phyloP scores from a whole-genome alignment of 1,140 invertebrate genomes.

The Campoletis sonorensis region DNA sequence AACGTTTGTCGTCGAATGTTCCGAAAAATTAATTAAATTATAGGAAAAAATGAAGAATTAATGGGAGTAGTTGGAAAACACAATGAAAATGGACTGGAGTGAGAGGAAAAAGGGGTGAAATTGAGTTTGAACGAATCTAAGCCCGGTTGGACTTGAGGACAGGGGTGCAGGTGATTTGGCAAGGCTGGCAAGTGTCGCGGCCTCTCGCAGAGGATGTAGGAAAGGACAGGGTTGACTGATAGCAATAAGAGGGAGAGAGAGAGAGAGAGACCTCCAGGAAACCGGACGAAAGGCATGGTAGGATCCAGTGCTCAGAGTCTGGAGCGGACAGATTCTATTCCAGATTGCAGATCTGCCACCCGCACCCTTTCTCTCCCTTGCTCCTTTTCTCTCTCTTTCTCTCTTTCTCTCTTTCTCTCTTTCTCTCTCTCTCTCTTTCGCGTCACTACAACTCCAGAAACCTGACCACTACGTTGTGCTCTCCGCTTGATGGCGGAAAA shows the following conservation, averaged over 20 bases:
- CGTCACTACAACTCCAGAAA: conserved; percentile 31
- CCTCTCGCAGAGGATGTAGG: not conserved
- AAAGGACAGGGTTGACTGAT: not conserved
- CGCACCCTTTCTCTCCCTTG: conserved; percentile 63
- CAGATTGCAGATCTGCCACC: conserved; percentile 73
- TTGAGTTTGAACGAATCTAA: conserved; percentile 47
- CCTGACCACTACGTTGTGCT: conserved; percentile 57
- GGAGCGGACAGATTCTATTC: conserved; percentile 76
- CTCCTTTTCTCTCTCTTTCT: conserved; percentile 8
- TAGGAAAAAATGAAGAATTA: too few species aligned
- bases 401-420: not conserved
- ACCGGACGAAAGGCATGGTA: conserved; percentile 56
- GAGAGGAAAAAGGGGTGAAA: conserved; percentile 31
- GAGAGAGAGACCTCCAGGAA: conserved; percentile 34
- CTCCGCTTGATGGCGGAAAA: conserved; percentile 56
- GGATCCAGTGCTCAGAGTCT: conserved; percentile 67
- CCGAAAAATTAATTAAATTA: too few species aligned
- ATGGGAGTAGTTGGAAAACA: too few species aligned
- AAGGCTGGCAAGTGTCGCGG: conserved; percentile 22
- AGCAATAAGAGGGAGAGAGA: conserved; percentile 10
- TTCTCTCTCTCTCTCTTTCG: not conserved
- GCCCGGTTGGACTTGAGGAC: conserved; percentile 40
- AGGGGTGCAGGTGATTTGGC: conserved; percentile 40
- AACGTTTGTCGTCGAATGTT: too few species aligned
- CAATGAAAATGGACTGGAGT: too few species aligned